A percentile compares a stretch with the other conserved stretches of the same genome.
These are phyloP conservation scores for Sapayoa aenigma DNA, from an alignment of 2,113 vertebrate genomes.

Conservation along the genomic window DNA sequence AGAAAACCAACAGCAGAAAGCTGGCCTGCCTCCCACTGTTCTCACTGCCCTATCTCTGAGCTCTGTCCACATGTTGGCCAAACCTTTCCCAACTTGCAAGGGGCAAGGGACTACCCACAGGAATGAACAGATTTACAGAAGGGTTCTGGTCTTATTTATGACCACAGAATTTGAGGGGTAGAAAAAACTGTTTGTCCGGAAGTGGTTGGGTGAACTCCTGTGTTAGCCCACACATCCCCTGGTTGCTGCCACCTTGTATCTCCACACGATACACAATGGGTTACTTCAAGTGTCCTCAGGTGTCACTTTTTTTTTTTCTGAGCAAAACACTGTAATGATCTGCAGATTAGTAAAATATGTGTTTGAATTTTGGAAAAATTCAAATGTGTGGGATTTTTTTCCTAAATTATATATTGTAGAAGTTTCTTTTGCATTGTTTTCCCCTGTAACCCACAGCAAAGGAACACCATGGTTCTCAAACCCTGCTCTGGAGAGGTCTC, in stretches of 20 bases:
- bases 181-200: not conserved
- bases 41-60: not conserved
- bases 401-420: not conserved
- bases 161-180: not conserved
- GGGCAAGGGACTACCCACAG: not conserved
- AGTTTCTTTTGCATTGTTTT: not conserved
- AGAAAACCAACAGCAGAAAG: not conserved
- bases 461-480: not conserved
- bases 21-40: not conserved
- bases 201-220: not conserved
- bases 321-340: not conserved
- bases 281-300: not conserved
- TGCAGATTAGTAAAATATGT: not conserved
- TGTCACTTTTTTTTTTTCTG: not conserved
- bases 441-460: not conserved
- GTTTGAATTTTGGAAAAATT: not conserved
- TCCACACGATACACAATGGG: not conserved
- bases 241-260: not conserved
- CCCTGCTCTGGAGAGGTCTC: not conserved
- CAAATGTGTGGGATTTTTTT: accelerated
- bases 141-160: not conserved
- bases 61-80: not conserved
- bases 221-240: not conserved
- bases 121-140: not conserved
- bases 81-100: accelerated